These are phyloP conservation scores for Orchesella flavescens DNA, from an alignment of 2,888 invertebrate genomes.

Conservation along the genomic window DNA sequence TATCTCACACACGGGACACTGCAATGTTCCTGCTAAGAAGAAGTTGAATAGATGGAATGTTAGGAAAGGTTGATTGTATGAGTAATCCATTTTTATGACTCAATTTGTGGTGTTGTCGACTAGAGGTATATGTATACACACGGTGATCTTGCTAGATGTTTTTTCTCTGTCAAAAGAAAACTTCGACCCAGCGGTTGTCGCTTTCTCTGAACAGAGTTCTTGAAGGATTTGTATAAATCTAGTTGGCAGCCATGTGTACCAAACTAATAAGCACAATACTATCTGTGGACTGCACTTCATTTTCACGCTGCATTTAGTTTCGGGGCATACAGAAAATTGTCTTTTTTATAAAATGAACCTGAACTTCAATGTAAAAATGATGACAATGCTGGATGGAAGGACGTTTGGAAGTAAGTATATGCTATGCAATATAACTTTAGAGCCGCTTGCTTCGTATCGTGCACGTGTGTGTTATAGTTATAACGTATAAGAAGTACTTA, in stretches of 20 bases:
- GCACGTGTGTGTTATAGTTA: too few species aligned
- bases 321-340: constrained; percentile 15
- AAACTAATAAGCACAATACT: not conserved
- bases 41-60: constrained; percentile 32
- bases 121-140: not conserved
- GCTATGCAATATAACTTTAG: not conserved
- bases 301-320: constrained; percentile 10
- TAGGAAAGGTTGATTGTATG: constrained; percentile 24
- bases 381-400: not conserved
- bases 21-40: not conserved
- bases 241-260: not conserved
- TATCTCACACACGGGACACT: constrained; percentile 18
- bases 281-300: constrained; percentile 1
- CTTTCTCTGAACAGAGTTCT: not conserved
- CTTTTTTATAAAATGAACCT: constrained; percentile 7
- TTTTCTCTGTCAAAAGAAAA: too few species aligned
- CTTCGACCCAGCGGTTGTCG: too few species aligned
- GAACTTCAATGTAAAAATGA: constrained; percentile 4
- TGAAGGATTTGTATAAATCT: not conserved
- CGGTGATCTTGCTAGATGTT: not conserved
- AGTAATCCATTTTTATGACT: constrained; percentile 66
- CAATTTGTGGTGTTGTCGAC: constrained; percentile 57
- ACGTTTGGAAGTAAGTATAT: not conserved
- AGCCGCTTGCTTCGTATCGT: too few species aligned
- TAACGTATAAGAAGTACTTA: too few species aligned